phyloP scores from a whole-genome alignment of 2,797 vertebrate species.

The Carduelis carduelis region DNA sequence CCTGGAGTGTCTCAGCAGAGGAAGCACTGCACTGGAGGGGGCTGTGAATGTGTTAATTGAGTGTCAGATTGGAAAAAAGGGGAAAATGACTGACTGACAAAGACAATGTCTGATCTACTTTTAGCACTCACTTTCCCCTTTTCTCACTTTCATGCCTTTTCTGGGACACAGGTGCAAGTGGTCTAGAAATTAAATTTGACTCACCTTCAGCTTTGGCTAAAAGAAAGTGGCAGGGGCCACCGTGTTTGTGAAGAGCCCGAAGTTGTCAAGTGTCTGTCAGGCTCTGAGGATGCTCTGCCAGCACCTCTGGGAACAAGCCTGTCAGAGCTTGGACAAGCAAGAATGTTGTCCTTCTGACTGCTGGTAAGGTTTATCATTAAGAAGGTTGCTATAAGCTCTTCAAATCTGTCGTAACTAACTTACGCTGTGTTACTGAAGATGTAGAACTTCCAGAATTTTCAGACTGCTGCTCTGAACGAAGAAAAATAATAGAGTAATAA shows the following conservation, averaged over 20 bases:
- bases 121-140: neutral
- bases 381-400: neutral
- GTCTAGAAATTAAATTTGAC: neutral
- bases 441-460: neutral
- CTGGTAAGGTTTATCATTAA: neutral
- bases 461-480: neutral
- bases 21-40: neutral
- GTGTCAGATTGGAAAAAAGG: neutral
- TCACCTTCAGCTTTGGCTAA: neutral
- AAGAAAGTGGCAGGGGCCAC: neutral
- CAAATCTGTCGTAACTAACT: neutral
- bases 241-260: neutral
- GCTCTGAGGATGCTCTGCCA: neutral
- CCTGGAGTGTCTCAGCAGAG: neutral
- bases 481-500: neutral
- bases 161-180: neutral
- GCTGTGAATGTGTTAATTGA: neutral
- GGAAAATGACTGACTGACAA: neutral
- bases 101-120: neutral
- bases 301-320: neutral
- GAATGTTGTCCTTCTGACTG: neutral
- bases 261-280: neutral
- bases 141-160: neutral
- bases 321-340: neutral
- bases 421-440: neutral